phyloP scores from a whole-genome alignment of 2,888 invertebrate genomes.

The Lysandra coridon region DNA sequence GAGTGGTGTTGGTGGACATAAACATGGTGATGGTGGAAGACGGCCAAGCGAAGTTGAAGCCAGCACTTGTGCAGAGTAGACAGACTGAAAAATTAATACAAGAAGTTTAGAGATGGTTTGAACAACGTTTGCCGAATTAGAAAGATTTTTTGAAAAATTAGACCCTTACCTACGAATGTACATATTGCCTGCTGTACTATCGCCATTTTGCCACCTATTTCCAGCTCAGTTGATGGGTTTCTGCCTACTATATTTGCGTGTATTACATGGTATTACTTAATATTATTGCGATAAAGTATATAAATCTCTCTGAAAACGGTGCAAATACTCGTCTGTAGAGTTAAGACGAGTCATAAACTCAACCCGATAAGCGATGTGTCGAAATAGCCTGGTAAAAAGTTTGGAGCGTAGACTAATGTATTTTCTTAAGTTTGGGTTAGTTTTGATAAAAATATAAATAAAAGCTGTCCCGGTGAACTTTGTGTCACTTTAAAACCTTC shows the following conservation, averaged over 20 bases:
- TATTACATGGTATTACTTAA: constrained; percentile 6
- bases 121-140: neutral
- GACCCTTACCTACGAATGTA: neutral
- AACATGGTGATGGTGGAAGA: constrained; percentile 59
- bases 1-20: constrained; percentile 49
- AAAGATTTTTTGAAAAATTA: neutral
- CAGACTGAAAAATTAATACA: neutral
- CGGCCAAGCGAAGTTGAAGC: constrained; percentile 60
- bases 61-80: constrained; percentile 35
- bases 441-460: neutral
- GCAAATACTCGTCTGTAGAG: neutral
- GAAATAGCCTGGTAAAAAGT: neutral
- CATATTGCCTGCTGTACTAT: constrained; percentile 6
- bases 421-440: neutral
- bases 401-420: neutral
- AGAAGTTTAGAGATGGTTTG: neutral
- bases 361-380: neutral
- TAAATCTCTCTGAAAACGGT: neutral
- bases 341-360: constrained; percentile 2
- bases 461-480: no score
- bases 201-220: neutral
- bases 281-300: neutral
- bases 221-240: neutral
- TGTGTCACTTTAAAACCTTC: no score
- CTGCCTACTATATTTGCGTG: neutral